Evolutionary conservation across 2,113 vertebrate species (phyloP), one percentile per base, ranked within the genome.

Genomic region (Panthera uncia): DNA sequence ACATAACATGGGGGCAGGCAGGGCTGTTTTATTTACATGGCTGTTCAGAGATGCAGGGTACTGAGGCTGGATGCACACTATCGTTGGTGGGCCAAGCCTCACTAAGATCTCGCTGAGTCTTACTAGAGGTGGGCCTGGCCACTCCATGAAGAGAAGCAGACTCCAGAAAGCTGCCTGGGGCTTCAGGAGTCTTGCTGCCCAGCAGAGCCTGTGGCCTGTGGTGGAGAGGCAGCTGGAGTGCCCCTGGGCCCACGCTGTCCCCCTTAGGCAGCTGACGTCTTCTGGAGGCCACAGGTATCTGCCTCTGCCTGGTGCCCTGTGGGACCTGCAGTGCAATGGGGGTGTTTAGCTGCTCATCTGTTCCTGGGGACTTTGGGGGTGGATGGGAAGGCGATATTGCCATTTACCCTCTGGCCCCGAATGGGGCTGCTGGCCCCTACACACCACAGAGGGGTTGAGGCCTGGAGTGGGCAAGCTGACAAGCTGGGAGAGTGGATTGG

Each of bases 111-210:
- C n/a, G 0, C 29, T 41, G 65, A 41, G 25, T 31, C 52, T 45
- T 50, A 50, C 57, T 8, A 11, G 27, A 11, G 0, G 41, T 10
- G 11, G 15, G 7, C 1, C 27, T 5, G 12, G 13, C 38, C n/a
- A 4, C 23, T 41, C 13, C 45, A 27, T 13, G 74, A 15, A 45
- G 68, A 65, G 33, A 83, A 68, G 3, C 21, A 63, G 41, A 38
- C 29, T 9, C 48, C 21, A 11, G 38, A 71, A 25, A 15, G 27
- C 29, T 38, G 0, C 25, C 25, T 29, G 73, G 66, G 66, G 13
- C 52, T 45, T 3, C 9, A 29, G 57, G 50, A 85, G 45, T 50
- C 63, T 90, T 36, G 18, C 16, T 74, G 38, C 38, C 25, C 6
- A 3, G 73, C 36, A 2, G 11, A 61, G 69, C 15, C 45, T 81